Base-by-base conservation (phyloP, 2,888 invertebrate species). In the Lasioglossum marginatum region DNA sequence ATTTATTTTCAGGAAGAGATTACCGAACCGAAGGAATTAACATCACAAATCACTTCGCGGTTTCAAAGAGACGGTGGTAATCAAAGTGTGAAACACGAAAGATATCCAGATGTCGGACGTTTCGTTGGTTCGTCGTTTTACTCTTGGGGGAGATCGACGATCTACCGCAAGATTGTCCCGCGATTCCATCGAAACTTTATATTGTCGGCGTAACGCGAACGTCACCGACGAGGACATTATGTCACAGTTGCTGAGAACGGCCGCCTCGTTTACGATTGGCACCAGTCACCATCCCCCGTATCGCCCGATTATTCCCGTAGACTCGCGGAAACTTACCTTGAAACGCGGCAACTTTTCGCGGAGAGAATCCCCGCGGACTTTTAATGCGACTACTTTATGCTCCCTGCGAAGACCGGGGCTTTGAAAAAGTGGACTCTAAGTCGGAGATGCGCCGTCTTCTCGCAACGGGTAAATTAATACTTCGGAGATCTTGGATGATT, bases 231-330 rank as follows among this genome's bases (percentile, higher is more conserved):
- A 60, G 74, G 76, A 72, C 78, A 85, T 89, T 87, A 79, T 72
- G 87, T 89, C 89, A 87, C 89, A 90, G 85, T 91, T 90, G 89
- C 76, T 52, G 84, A 83, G 82, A 90, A 90, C 75, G 77, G 83
- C 87, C 82, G 77, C 71, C 77, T 66, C 83, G 81, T 90, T 85
- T 90, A 89, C 80, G 84, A 88, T 89, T 89, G 82, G 75, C 75
- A 73, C 86, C 72, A 66, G 68, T 27, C 79, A 81, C 40, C 68
- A 57, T 74, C 60, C 52, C 86, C 52, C 52, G 52, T 52, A 83
- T 87, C 78, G 77, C 79, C 74, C 74, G 77, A 88, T 90, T 90
- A 89, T 87, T 81, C 79, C 78, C 31, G 27, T 16, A 63, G 31
- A 63, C 63, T 63, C 63, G 31, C 31, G 16, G 63, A 31, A 63